Evolutionary conservation across 2,888 invertebrate genomes (phyloP), one percentile per base, ranked within the genome.

Genomic region (Brassicogethes aeneus): DNA sequence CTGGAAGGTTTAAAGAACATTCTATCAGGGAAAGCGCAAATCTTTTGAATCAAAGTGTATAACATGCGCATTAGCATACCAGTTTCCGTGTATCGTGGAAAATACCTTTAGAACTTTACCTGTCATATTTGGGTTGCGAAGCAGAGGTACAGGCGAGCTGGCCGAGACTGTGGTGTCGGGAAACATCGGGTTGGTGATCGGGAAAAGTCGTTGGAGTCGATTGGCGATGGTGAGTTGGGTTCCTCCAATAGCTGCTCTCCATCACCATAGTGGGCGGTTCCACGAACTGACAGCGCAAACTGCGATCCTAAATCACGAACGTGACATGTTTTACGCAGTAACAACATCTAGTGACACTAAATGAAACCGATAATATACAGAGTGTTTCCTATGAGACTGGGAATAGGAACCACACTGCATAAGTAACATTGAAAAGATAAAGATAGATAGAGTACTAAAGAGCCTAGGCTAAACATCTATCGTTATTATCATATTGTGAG

Each of bases 171-270:
- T 69, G 68, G 48, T 69, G 69, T 42, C 69, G 55, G 13, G 68
- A 59, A 2, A 69, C 69, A 48, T 67, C 67, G 31, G 64, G 65
- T 38, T 67, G 68, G 45, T 67, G 66, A 44, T 69, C 69, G 2
- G 65, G 53, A 48, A 69, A 68, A 2, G 67, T 65, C 2, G 68
- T 68, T n/a, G 69, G 69, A 14, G 69, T 68, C 10, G 68, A 66
- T 44, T 69, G 68, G 17, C 69, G 58, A 49, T 68, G 66, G 39
- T 69, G 65, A 23, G 60, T 65, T 14, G 67, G 66, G 51, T 64
- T 68, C 15, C 69, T 56, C 69, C 69, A 69, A 43, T 69, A 69
- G 48, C 68, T 67, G 48, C 69, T 69, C 43, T 69, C 69, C 66
- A 68, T 67, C 42, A 65, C 65, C 68, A 69, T 68, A 3, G 68